A percentile compares a stretch with the other conserved stretches of the same genome.
Conservation (phyloP, 2,113 vertebrate genomes). For the Pedionomus torquatus region DNA sequence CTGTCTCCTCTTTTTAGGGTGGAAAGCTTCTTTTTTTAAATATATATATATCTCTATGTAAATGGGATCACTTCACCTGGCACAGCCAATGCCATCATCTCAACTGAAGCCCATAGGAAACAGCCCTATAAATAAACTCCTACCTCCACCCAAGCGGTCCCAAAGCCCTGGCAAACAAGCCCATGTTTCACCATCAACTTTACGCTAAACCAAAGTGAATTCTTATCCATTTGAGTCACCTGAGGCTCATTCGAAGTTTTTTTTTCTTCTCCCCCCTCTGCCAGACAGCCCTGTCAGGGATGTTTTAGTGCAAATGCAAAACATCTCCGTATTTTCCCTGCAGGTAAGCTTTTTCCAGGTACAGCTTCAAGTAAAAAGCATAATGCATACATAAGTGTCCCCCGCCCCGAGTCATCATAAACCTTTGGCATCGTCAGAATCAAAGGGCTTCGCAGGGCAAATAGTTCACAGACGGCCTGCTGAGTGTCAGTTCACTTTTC, state of each 20-base stretch:
- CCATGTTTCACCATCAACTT: neutral
- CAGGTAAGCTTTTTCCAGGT: neutral
- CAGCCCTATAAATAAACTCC: neutral
- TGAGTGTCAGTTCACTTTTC: neutral
- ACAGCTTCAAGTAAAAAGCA: neutral
- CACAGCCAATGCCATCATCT: neutral
- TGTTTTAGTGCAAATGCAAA: neutral
- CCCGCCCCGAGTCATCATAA: neutral
- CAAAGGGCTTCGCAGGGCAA: neutral
- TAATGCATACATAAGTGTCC: neutral
- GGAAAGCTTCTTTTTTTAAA: neutral
- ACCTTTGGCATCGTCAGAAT: neutral
- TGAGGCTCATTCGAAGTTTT: neutral
- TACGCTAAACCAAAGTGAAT: neutral
- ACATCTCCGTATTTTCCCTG: neutral
- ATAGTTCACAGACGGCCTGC: neutral
- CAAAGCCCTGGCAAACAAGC: neutral
- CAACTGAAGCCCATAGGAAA: fast-evolving
- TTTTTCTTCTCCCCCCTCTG: too few species aligned
- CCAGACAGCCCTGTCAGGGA: neutral
- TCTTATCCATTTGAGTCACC: neutral
- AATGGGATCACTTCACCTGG: neutral
- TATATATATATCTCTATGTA: fast-evolving
- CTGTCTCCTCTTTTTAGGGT: neutral
- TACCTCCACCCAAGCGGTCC: neutral